Percentiles rank a stretch among this genome's conserved stretches.
phyloP scores from a whole-genome alignment of 2,888 invertebrate genomes.

The Bellardia pandia region DNA sequence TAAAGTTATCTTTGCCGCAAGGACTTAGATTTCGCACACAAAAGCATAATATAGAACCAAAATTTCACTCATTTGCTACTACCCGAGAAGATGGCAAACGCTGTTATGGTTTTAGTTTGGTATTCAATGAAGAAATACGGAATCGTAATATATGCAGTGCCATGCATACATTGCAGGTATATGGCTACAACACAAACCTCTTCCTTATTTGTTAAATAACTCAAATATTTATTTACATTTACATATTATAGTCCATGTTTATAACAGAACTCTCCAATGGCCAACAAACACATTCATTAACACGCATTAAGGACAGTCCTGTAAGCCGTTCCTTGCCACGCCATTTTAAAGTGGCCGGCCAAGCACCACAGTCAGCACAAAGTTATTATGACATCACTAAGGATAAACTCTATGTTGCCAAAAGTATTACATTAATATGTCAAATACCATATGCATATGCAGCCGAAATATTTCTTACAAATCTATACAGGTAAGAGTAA shows the following conservation, averaged over 20 bases:
- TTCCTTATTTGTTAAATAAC: neutral
- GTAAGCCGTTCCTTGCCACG: conserved; percentile 94
- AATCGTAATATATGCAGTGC: conserved; percentile 96
- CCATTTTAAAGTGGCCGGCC: conserved; percentile 93
- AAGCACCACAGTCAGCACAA: conserved; percentile 90
- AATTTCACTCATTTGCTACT: conserved; percentile 98
- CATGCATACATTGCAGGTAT: conserved; percentile 96
- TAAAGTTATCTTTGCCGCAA: conserved; percentile 95
- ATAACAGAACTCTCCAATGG: conserved; percentile 95
- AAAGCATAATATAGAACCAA: conserved; percentile 93
- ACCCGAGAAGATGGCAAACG: conserved; percentile 98
- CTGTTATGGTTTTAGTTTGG: conserved; percentile 96
- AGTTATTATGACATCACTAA: conserved; percentile 96
- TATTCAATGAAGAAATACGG: conserved; percentile 98
- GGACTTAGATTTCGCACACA: conserved; percentile 98
- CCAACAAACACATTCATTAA: conserved; percentile 87
- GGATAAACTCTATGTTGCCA: conserved; percentile 97
- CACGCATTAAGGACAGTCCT: conserved; percentile 87
- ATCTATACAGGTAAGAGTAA: conserved; percentile 90
- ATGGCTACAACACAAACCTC: neutral
- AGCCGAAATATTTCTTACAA: conserved; percentile 93
- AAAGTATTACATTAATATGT: conserved; percentile 96
- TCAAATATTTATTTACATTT: conserved; percentile 16
- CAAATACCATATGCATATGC: conserved; percentile 96
- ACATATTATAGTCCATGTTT: conserved; percentile 89